phyloP scores from a whole-genome alignment of 1,140 invertebrate genomes.

The Pantala flavescens region DNA sequence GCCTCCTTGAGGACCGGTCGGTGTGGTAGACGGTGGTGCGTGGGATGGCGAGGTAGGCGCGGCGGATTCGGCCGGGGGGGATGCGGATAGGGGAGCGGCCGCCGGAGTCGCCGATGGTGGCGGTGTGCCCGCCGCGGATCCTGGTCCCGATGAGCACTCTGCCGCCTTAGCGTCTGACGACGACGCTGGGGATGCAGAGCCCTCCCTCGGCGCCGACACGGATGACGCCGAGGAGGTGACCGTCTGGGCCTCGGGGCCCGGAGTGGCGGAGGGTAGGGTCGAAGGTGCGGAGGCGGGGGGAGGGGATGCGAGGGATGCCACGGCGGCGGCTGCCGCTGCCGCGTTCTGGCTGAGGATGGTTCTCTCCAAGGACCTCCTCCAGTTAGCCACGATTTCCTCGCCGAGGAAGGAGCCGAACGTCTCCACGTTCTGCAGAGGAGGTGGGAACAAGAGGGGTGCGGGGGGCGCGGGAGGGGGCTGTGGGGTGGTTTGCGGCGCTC shows the following conservation, averaged over 20 bases:
- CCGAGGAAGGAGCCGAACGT: conserved; percentile 57
- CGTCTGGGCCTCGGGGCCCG: conserved; percentile 28
- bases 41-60: conserved; percentile 25
- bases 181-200: conserved; percentile 7
- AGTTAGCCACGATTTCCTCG: conserved; percentile 67
- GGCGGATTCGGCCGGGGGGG: conserved; percentile 16
- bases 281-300: conserved; percentile 21
- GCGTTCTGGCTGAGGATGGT: conserved; percentile 41
- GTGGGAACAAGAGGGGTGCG: conserved; percentile 40
- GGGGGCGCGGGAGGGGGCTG: conserved; percentile 38
- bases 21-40: conserved; percentile 13
- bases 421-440: conserved; percentile 55
- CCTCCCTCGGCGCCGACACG: conserved; percentile 6
- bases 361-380: conserved; percentile 58
- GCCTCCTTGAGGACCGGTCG: conserved; percentile 25
- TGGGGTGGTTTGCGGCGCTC: conserved; percentile 41
- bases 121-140: conserved; percentile 23
- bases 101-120: conserved; percentile 34
- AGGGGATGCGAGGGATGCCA: conserved; percentile 27
- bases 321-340: conserved; percentile 25
- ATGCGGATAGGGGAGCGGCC: background rate
- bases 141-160: background rate
- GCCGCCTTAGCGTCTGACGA: conserved; percentile 28
- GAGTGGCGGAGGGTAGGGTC: conserved; percentile 31
- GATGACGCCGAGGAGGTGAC: conserved; percentile 11